Evolutionary conservation across 2,113 vertebrate genomes (phyloP), one percentile per base, ranked within the genome.

Genomic region (Geothlypis trichas): DNA sequence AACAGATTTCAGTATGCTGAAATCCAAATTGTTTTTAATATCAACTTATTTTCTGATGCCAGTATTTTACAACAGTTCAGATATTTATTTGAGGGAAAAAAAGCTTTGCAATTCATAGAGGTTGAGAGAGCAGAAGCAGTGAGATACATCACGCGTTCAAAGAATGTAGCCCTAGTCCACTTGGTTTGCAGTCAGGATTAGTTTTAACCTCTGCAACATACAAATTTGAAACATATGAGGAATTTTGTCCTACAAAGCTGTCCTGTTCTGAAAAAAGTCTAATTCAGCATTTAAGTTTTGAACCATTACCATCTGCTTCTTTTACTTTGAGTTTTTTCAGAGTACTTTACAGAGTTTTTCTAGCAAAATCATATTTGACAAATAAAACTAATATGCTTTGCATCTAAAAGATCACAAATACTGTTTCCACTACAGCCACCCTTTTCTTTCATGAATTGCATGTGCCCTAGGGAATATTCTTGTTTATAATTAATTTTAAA

Each of bases 41-140:
- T 13, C 90, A 88, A 76, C 63, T 58, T 93, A 66, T 84, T 97
- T 97, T 97, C 76, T n/a, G 23, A 86, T 92, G 80, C 72, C 94
- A 97, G 90, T 96, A 96, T 96, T 96, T 97, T 95, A 95, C 39
- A 91, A 73, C 39, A 51, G 87, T 79, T 96, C 79, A 95, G 86
- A 67, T 90, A 62, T 82, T 89, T 94, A 68, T 54, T 79, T 42
- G 66, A 69, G 23, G 33, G 12, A 2, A 66, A 87, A 82, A 67
- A 62, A 26, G 0, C 13, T 7, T 17, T 72, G 20, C 6, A 41
- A 52, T 65, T 42, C 28, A n/a, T 52, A 30, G 12, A 31, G 31
- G 7, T n/a, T 73, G 46, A 69, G 41, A 67, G 7, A 79, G 6
- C 15, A 71, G 28, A 71, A 94, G 12, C 72, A 63, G 31, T 33